Conservation (phyloP, 1,140 invertebrate species). For the Tetragonula clypearis region DNA sequence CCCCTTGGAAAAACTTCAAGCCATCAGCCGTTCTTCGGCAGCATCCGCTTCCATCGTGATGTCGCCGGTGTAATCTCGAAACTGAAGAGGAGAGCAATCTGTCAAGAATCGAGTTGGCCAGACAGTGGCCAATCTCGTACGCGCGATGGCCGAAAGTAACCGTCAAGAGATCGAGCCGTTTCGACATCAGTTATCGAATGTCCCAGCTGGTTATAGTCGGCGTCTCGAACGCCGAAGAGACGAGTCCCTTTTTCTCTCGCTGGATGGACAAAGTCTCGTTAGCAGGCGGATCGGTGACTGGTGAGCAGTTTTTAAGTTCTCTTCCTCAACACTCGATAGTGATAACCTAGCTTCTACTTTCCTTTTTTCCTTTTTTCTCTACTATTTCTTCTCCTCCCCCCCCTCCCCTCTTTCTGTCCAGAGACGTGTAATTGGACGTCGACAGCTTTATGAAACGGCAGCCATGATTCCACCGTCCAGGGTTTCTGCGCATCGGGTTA, state of each 20-base stretch:
- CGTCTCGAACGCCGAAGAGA: background rate
- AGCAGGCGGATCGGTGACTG: background rate
- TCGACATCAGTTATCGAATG: conserved; percentile 36
- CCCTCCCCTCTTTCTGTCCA: background rate
- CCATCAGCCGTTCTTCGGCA: background rate
- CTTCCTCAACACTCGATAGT: background rate
- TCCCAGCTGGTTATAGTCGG: background rate
- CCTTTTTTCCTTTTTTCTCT: background rate
- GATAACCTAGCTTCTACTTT: conserved; percentile 33
- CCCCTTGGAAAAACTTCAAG: conserved; percentile 3
- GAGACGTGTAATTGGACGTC: conserved; percentile 38
- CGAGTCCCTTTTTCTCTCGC: background rate
- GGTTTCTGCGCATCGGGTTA: background rate
- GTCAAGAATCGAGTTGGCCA: conserved; percentile 7
- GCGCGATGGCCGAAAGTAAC: conserved; percentile 3
- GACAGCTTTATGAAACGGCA: conserved; percentile 20
- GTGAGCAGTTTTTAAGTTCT: conserved; percentile 20
- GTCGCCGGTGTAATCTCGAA: conserved; percentile 11
- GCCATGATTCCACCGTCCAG: background rate
- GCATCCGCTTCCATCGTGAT: background rate
- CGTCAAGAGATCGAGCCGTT: conserved; percentile 19
- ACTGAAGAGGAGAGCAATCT: conserved; percentile 12
- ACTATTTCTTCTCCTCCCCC: no score
- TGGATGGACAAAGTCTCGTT: conserved; percentile 44
- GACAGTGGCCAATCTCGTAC: conserved; percentile 17